Conservation (phyloP, 1,140 invertebrate genomes). For the Drosophila equinoxialis region DNA sequence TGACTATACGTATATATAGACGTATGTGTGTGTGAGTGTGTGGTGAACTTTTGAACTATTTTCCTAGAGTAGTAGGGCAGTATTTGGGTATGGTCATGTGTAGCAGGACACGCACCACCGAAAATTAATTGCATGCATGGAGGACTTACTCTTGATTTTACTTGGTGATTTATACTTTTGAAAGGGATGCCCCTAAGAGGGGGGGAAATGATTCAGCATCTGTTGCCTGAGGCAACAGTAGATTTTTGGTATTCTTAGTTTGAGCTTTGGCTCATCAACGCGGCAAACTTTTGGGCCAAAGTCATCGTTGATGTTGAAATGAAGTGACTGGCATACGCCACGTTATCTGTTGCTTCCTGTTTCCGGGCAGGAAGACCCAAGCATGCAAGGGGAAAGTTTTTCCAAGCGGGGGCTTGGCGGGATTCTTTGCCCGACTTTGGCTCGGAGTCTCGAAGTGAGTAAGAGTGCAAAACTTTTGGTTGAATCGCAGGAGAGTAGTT, state of each 20-base stretch:
- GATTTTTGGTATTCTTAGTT: not conserved
- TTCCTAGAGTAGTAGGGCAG: constrained; percentile 30
- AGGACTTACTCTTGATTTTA: constrained; percentile 26
- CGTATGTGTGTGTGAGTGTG: constrained; percentile 2
- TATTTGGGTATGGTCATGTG: constrained; percentile 20
- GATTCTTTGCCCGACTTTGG: constrained; percentile 46
- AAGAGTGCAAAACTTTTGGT: constrained; percentile 54
- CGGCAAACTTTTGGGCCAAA: constrained; percentile 39
- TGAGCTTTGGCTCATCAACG: constrained; percentile 26
- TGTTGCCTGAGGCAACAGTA: constrained; percentile 32
- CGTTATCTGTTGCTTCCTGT: constrained; percentile 58
- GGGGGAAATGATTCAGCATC: constrained; percentile 22
- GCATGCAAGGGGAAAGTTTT: constrained; percentile 40
- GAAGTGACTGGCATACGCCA: constrained; percentile 44
- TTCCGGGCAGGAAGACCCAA: not conserved
- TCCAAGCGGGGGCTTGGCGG: not conserved
- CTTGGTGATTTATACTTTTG: constrained; percentile 33
- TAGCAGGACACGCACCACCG: constrained; percentile 35
- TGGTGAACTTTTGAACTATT: constrained; percentile 75
- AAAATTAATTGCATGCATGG: constrained; percentile 69
- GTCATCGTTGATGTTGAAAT: constrained; percentile 28
- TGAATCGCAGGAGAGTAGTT: constrained; percentile 9
- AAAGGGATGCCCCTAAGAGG: not conserved
- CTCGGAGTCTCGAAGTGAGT: constrained; percentile 35
- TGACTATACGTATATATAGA: too few relatives aligned